These are phyloP conservation scores for Mesitornis unicolor DNA, from an alignment of 2,113 vertebrate species.

Conservation along the genomic window DNA sequence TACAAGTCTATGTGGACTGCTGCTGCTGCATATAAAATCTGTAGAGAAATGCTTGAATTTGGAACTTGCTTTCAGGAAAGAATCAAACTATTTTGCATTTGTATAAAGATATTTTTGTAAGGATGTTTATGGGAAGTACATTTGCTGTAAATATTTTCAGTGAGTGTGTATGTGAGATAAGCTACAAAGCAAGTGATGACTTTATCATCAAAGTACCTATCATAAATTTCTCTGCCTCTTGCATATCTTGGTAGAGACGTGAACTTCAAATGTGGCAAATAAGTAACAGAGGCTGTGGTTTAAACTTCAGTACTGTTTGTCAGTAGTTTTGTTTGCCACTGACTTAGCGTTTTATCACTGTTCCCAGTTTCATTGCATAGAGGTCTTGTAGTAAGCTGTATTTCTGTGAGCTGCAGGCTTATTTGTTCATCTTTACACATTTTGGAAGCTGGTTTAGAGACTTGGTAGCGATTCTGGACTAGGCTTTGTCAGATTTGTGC, in stretches of 20 bases:
- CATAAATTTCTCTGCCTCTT: neutral
- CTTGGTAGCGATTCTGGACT: neutral
- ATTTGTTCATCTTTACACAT: neutral
- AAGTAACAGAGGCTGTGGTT: neutral
- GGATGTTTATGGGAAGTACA: neutral
- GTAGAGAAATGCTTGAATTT: neutral
- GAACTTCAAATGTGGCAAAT: neutral
- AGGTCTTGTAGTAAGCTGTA: neutral
- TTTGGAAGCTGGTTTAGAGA: neutral
- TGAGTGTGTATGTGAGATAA: neutral
- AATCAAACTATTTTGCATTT: neutral
- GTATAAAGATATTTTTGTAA: neutral
- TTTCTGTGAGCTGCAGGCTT: neutral
- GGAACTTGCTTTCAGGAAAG: neutral
- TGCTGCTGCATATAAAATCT: neutral
- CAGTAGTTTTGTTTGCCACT: neutral
- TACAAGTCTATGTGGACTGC: neutral
- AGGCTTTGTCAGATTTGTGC: neutral
- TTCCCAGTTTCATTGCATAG: neutral
- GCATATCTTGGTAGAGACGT: neutral
- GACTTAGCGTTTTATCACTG: neutral
- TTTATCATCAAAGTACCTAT: neutral
- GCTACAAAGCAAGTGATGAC: neutral
- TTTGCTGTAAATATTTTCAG: slow-evolving; percentile 9
- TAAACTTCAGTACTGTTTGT: neutral